Conservation (phyloP, 2,888 invertebrate species). For the Cheiracanthium punctorium region DNA sequence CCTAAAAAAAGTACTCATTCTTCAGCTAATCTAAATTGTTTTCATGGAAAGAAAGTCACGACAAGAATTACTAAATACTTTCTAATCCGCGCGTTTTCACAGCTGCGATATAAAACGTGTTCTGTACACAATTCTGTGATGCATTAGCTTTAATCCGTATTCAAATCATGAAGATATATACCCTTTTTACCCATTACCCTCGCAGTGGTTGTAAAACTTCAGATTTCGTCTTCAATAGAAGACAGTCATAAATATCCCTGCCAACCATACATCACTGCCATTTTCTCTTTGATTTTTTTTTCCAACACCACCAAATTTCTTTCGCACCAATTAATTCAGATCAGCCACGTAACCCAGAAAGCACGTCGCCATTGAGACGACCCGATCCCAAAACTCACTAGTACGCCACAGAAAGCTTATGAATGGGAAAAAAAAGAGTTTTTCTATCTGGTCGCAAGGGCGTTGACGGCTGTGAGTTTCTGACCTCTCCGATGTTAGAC, state of each 20-base stretch:
- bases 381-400: not conserved
- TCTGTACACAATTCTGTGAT: not conserved
- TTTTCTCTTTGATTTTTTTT: not conserved
- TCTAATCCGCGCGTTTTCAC: not conserved
- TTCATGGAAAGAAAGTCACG: too few relatives aligned
- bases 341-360: conserved; percentile 41
- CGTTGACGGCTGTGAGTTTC: conserved; percentile 15
- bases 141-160: not conserved
- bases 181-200: not conserved
- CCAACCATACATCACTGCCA: not conserved
- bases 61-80: not conserved
- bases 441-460: conserved; percentile 32
- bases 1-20: too few relatives aligned
- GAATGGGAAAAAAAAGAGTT: conserved; percentile 26
- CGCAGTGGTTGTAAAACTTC: not conserved
- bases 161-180: not conserved
- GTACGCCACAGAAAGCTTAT: conserved; percentile 5
- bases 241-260: not conserved
- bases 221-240: not conserved
- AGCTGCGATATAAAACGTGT: not conserved
- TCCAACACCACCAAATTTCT: not conserved
- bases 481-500: conserved; percentile 36
- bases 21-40: too few relatives aligned
- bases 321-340: conserved; percentile 31
- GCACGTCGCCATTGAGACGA: conserved; percentile 30